Conservation (phyloP, 92 coral and sea anemone genomes). For the Umimayanthus chanpuru region DNA sequence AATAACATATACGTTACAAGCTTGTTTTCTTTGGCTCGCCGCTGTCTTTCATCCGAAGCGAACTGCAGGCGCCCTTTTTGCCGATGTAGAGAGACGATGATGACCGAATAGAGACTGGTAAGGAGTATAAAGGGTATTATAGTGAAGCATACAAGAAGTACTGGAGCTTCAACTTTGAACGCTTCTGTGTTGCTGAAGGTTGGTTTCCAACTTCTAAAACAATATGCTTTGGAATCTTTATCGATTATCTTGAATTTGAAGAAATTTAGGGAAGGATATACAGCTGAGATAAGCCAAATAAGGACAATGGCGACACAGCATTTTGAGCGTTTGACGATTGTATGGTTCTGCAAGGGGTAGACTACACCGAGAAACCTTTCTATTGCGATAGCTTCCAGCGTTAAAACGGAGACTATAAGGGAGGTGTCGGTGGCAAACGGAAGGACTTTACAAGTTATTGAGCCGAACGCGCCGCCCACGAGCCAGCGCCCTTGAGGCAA, state of each 20-base stretch:
- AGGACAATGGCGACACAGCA: background rate
- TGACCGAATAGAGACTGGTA: conserved; percentile 16
- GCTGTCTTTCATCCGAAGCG: conserved; percentile 14
- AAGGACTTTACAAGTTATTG: background rate
- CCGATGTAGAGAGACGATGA: background rate
- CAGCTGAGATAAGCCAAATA: background rate
- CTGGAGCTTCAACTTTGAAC: conserved; percentile 26
- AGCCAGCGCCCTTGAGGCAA: background rate
- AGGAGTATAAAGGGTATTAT: conserved; percentile 19
- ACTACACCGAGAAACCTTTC: conserved; percentile 14
- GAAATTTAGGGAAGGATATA: conserved; percentile 24
- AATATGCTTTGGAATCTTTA: background rate
- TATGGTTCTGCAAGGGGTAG: background rate
- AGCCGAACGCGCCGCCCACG: background rate
- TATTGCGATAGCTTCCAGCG: conserved; percentile 15
- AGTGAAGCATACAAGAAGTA: conserved; percentile 33
- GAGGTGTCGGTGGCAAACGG: background rate
- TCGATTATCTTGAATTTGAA: conserved; percentile 14
- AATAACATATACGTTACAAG: background rate
- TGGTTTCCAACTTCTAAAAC: conserved; percentile 27
- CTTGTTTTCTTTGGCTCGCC: background rate
- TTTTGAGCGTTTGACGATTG: background rate
- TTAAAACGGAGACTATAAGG: background rate
- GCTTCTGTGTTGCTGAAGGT: conserved; percentile 4
- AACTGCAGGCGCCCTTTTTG: conserved; percentile 22